phyloP scores from a whole-genome alignment of 2,113 vertebrate genomes.

The Equus quagga region DNA sequence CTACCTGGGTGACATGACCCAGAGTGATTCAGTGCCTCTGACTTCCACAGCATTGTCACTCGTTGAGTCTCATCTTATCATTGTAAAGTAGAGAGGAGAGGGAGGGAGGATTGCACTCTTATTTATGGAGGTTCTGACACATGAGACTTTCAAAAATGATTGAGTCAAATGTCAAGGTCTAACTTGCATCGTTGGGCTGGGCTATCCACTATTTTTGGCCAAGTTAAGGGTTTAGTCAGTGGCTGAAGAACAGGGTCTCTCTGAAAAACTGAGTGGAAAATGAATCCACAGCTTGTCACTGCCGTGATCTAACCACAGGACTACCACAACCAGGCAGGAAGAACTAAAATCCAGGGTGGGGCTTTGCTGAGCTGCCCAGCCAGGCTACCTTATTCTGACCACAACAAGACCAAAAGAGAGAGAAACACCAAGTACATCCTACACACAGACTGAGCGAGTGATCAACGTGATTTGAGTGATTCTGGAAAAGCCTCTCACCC shows the following conservation, averaged over 20 bases:
- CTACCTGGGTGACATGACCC: background rate
- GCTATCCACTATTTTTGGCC: background rate
- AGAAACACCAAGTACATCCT: background rate
- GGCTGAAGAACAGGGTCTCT: background rate
- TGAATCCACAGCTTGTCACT: background rate
- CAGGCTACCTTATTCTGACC: background rate
- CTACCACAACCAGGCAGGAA: background rate
- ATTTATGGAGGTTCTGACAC: background rate
- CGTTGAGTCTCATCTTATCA: background rate
- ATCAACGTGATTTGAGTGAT: background rate
- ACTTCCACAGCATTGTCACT: background rate
- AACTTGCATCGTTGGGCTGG: background rate
- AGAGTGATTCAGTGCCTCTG: background rate
- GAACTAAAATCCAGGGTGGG: background rate
- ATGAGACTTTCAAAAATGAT: background rate
- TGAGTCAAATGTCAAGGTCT: conserved; percentile 6
- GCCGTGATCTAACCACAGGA: background rate
- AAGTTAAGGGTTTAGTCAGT: background rate
- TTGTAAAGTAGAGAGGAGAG: background rate
- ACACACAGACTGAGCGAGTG: background rate
- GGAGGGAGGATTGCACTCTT: background rate
- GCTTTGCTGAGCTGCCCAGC: background rate
- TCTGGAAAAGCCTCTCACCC: background rate
- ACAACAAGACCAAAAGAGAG: background rate
- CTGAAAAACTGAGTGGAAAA: conserved; percentile 14